Base-by-base conservation (phyloP, 2,888 invertebrate genomes). In the Troilus luridus region DNA sequence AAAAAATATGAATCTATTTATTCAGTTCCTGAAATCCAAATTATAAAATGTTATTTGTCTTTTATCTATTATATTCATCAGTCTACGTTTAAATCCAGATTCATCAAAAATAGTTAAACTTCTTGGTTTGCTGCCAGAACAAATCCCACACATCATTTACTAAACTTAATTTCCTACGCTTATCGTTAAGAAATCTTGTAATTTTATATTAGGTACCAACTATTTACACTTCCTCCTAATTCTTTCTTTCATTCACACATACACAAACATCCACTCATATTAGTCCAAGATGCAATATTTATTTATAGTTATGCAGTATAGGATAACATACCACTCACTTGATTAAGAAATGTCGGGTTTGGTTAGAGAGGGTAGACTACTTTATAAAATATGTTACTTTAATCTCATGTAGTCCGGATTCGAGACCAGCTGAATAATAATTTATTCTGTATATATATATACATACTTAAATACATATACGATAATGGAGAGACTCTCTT, bases 21-120 rank as follows among this genome's bases (percentile, higher is more conserved):
- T 21, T 62, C 21, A 21, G 21, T 62, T 19, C 41, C 62, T 21
- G 10, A 64, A 64, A 14, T 14, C 67, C 12, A 14, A 27, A 77
- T 17, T 41, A 14, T 77, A 17, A 77, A 77, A 41, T 77, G 24
- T 7, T 77, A 77, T 41, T 77, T 77, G 21, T 27, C 41, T 77
- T 17, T 77, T 77, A 77, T 77, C 72, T 77, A 41, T 77, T 41
- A 41, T 27, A 77, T 17, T 8, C 72, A 77, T 77, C 72, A 9
- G 72, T 77, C 72, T 77, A 77, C 72, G 72, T 41, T 77, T 77
- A 77, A 77, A 77, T 77, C 72, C 72, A 41, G 27, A 77, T 77
- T 77, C 72, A 77, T 41, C 72, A 17, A 77, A 77, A 77, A 77
- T 77, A 77, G 72, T 77, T 77, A 77, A 41, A 77, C 72, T 27